Conservation (phyloP, 2,113 vertebrate species). For the Thymallus thymallus region DNA sequence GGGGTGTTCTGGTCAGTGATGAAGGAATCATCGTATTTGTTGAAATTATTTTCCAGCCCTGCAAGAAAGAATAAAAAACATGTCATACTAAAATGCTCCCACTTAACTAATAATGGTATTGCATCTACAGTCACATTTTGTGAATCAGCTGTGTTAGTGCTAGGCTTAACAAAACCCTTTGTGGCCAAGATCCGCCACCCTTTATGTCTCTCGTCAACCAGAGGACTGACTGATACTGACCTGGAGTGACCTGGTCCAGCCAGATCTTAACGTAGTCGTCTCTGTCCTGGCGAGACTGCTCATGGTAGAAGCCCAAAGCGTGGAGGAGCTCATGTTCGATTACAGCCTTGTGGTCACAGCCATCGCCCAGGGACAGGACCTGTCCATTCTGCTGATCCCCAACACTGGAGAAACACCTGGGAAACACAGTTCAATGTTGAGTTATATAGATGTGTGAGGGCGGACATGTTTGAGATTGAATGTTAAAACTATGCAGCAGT, state of each 20-base stretch:
- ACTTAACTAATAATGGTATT: too few relatives aligned
- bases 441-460: background rate
- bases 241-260: conserved; percentile 82
- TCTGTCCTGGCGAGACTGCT: conserved; percentile 80
- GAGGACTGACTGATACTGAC: background rate
- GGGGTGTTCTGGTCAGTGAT: conserved; percentile 90
- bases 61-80: conserved; percentile 21
- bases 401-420: conserved; percentile 89
- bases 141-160: conserved; percentile 76
- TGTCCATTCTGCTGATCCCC: conserved; percentile 82
- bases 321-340: conserved; percentile 84
- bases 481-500: too few relatives aligned
- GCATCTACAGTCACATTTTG: conserved; percentile 59
- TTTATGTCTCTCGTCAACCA: background rate
- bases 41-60: conserved; percentile 84
- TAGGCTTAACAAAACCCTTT: too few relatives aligned
- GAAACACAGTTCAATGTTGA: background rate
- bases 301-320: conserved; percentile 84
- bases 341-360: conserved; percentile 85
- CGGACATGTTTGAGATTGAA: too few relatives aligned
- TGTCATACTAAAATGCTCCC: background rate
- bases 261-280: conserved; percentile 84
- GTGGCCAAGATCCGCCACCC: too few relatives aligned
- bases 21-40: conserved; percentile 75
- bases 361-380: conserved; percentile 79